Base-by-base conservation (phyloP, 37 sponge, comb jelly and placozoan genomes). In the Ianthella basta region DNA sequence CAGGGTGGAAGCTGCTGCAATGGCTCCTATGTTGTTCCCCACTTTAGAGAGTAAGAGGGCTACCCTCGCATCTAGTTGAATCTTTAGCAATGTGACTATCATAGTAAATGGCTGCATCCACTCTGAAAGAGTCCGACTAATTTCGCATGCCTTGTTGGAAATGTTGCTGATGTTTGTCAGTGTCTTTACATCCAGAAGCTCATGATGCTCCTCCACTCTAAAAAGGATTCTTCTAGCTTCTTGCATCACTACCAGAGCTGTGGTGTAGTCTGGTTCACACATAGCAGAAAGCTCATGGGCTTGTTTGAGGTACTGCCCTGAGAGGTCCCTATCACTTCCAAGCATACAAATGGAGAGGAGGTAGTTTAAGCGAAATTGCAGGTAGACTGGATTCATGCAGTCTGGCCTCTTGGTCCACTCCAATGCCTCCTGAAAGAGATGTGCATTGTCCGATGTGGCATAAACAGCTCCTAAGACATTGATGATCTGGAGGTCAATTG, bases 71-170 rank as follows among this genome's bases (percentile, higher is more conserved):
- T 75, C 78, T 2, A 75, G 25, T 75, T 75, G 44, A 15, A 75
- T 53, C 40, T 75, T 75, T 15, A 50, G n/a, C 25, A 75, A 14
- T 36, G 20, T 41, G n/a, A 75, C 53, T 21, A 75, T 50, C 14
- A 21, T 41, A 40, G 78, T 4, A 24, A 75, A 75, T 19, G 78
- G 78, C 40, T 75, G 25, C 78, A 75, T 75, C 78, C 78, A 75
- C 4, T 40, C 54, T 53, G 78, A 12, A 32, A 75, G 32, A 18
- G 21, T 10, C 1, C 3, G 15, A 50, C 78, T 36, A 10, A 75
- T 75, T 21, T 75, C 78, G 3, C 53, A 21, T 1, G 78, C 78
- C 16, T 41, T 75, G 53, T 50, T 0, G 15, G 54, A 41, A 75
- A 75, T 39, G 1, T 15, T 36, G 21, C 5, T 41, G 10, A 75